phyloP scores from a whole-genome alignment of 2,797 vertebrate genomes.

The Furcifer pardalis region DNA sequence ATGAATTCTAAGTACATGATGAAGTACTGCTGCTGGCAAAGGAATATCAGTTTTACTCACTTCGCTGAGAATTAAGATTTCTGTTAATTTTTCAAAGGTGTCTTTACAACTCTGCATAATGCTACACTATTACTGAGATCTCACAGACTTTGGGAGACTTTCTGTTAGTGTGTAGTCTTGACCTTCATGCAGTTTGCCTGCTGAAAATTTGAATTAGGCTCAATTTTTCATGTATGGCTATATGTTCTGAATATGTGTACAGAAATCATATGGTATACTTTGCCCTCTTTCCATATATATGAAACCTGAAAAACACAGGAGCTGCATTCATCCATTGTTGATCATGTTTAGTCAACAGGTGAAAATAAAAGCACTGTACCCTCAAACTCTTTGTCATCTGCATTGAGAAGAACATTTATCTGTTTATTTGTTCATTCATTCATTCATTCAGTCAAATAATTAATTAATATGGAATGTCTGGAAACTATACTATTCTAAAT shows the following conservation, averaged over 20 bases:
- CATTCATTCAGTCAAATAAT: too few species aligned
- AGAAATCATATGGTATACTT: not conserved
- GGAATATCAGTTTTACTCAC: not conserved
- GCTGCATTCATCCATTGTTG: too few species aligned
- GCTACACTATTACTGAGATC: conserved; percentile 5
- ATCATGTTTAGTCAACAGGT: too few species aligned
- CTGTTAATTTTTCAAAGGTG: not conserved
- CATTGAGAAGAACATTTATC: too few species aligned
- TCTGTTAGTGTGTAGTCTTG: not conserved
- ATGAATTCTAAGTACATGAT: not conserved
- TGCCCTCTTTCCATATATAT: not conserved
- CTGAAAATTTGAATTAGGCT: conserved; percentile 5
- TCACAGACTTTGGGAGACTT: conserved; percentile 15
- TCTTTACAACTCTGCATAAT: not conserved
- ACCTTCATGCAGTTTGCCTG: conserved; percentile 14
- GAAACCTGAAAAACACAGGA: too few species aligned
- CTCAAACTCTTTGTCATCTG: too few species aligned
- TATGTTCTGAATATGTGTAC: not conserved
- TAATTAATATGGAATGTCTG: too few species aligned
- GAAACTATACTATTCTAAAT: too few species aligned
- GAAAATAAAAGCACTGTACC: too few species aligned
- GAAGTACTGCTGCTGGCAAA: conserved; percentile 13
- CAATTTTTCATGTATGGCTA: not conserved
- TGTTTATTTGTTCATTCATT: too few species aligned
- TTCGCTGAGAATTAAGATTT: conserved; percentile 3